phyloP scores from a whole-genome alignment of 2,888 invertebrate genomes.

The Ellobium chinense region DNA sequence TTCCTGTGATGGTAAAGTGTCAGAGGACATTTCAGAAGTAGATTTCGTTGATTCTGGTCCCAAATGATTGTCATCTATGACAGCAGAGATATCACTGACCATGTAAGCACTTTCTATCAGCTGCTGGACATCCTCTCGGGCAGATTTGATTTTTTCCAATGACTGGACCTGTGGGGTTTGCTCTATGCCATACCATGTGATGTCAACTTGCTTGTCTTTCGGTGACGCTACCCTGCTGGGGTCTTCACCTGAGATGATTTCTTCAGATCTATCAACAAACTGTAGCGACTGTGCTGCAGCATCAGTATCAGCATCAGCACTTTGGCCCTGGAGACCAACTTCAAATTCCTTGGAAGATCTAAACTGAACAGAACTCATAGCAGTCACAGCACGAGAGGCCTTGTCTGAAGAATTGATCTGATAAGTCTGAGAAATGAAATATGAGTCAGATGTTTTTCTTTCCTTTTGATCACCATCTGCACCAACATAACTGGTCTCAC shows the following conservation, averaged over 20 bases:
- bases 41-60: slow-evolving; percentile 7
- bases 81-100: slow-evolving; percentile 41
- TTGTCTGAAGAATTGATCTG: slow-evolving; percentile 2
- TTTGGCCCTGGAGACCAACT: not conserved
- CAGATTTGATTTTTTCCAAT: slow-evolving; percentile 23
- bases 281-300: not conserved
- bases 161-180: not conserved
- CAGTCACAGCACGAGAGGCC: slow-evolving; percentile 12
- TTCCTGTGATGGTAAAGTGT: not conserved
- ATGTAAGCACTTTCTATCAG: slow-evolving; percentile 37
- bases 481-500: not conserved
- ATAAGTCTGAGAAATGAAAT: slow-evolving; percentile 41
- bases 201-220: slow-evolving; percentile 15
- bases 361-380: slow-evolving; percentile 26
- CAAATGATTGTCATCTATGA: slow-evolving; percentile 31
- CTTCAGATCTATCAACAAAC: slow-evolving; percentile 26
- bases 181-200: slow-evolving; percentile 7
- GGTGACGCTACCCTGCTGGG: not conserved
- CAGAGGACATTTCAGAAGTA: not conserved
- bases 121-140: slow-evolving; percentile 41
- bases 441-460: slow-evolving; percentile 20
- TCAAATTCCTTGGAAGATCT: slow-evolving; percentile 30
- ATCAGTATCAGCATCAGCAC: not conserved
- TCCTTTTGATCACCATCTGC: not conserved
- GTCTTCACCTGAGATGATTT: slow-evolving; percentile 8